phyloP scores from a whole-genome alignment of 2,888 invertebrate species.

The Lordiphosa fenestrarum region DNA sequence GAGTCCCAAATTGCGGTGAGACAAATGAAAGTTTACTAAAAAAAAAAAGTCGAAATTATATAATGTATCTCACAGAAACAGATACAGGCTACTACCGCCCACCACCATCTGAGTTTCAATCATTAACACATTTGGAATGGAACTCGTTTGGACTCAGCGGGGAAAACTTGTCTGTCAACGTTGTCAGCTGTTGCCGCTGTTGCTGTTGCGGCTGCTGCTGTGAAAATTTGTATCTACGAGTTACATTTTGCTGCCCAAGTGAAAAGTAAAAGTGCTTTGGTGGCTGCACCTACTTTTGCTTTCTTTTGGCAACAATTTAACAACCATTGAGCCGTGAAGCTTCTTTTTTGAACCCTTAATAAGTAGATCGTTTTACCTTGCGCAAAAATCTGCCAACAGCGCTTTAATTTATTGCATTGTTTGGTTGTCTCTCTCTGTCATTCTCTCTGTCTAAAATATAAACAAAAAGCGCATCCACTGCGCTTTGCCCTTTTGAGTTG shows the following conservation, averaged over 20 bases:
- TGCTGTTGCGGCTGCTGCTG: conserved; percentile 7
- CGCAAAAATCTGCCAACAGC: conserved; percentile 29
- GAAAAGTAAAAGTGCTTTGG: conserved; percentile 68
- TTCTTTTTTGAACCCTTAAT: background rate
- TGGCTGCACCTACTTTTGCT: conserved; percentile 53
- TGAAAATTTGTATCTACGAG: conserved; percentile 17
- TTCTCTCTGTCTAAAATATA: background rate
- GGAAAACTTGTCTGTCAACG: conserved; percentile 53
- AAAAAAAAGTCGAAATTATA: conserved; percentile 18
- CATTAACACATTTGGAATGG: conserved; percentile 50
- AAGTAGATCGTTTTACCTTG: conserved; percentile 32
- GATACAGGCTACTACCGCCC: conserved; percentile 32
- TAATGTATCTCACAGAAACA: conserved; percentile 11
- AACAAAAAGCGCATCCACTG: conserved; percentile 1
- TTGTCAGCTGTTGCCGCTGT: conserved; percentile 5
- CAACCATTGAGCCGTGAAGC: conserved; percentile 32
- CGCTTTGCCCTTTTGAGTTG: conserved; percentile 8
- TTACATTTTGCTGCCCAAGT: conserved; percentile 31
- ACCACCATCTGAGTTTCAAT: conserved; percentile 23
- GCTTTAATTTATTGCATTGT: conserved; percentile 41
- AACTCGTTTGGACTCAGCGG: conserved; percentile 4
- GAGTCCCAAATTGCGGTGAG: conserved; percentile 3
- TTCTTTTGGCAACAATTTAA: conserved; percentile 48
- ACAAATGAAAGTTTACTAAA: conserved; percentile 17
- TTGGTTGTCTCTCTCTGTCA: background rate